phyloP scores from a whole-genome alignment of 2,797 vertebrate genomes.

The Poeciliopsis presidionis region DNA sequence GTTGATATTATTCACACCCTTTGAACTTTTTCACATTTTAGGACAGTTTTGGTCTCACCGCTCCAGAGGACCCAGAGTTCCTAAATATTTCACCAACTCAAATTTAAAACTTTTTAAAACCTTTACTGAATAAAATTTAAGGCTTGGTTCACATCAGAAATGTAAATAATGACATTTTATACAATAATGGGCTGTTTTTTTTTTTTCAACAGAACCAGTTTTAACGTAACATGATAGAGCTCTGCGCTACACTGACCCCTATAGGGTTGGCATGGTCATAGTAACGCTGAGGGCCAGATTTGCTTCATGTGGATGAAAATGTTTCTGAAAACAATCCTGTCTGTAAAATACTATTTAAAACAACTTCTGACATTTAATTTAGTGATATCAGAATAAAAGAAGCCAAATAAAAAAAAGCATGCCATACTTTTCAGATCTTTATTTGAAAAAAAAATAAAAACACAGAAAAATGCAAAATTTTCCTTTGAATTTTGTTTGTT shows the following conservation, averaged over 20 bases:
- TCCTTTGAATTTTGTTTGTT: neutral
- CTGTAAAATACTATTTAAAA: too few species aligned
- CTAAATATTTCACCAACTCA: neutral
- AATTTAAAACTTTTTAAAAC: too few species aligned
- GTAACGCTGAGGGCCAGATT: too few species aligned
- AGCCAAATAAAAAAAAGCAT: neutral
- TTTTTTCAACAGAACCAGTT: too few species aligned
- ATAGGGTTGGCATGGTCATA: too few species aligned
- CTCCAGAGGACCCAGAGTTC: neutral
- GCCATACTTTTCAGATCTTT: neutral
- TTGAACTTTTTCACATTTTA: neutral
- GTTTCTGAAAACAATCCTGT: too few species aligned
- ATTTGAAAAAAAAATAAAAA: neutral
- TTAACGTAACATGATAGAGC: too few species aligned
- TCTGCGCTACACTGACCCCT: too few species aligned
- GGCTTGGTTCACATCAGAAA: neutral
- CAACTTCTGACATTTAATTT: neutral
- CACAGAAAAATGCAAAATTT: neutral
- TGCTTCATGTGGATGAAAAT: too few species aligned
- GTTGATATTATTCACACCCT: neutral
- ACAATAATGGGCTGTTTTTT: too few species aligned
- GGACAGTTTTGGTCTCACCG: neutral
- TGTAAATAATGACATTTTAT: too few species aligned
- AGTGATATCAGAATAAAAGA: neutral
- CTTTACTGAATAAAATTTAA: too few species aligned